Percentiles rank a stretch among this genome's conserved stretches.
These are phyloP conservation scores for Hymenochirus boettgeri DNA, from an alignment of 2,113 vertebrate species.

Conservation along the genomic window DNA sequence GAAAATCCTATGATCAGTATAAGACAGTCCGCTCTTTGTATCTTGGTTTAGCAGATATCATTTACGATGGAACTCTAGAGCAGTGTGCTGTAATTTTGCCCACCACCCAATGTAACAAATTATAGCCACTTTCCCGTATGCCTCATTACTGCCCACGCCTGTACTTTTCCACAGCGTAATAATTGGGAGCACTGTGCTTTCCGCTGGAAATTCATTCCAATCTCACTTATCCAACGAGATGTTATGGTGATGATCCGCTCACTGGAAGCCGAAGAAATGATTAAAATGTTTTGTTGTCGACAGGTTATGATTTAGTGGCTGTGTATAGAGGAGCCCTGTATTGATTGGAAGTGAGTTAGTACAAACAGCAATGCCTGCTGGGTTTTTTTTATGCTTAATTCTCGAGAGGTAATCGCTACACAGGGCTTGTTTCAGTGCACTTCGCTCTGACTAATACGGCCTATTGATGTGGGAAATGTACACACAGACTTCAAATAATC, in stretches of 20 bases:
- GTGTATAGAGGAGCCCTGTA: constrained; percentile 4
- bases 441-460: not conserved
- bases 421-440: not conserved
- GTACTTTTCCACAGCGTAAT: constrained; percentile 22
- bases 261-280: constrained; percentile 5
- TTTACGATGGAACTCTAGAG: not conserved
- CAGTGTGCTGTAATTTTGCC: constrained; percentile 9
- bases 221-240: constrained; percentile 18
- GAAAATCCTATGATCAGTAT: too few species aligned
- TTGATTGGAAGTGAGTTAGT: constrained; percentile 21
- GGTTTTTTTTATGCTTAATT: not conserved
- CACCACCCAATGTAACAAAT: not conserved
- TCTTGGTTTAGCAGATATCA: too few species aligned
- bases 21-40: too few species aligned
- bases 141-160: constrained; percentile 23
- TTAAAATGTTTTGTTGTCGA: constrained; percentile 26
- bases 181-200: constrained; percentile 21
- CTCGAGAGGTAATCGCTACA: not conserved
- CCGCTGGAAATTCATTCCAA: constrained; percentile 28
- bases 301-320: constrained; percentile 25
- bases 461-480: not conserved
- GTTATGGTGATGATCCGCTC: constrained; percentile 19
- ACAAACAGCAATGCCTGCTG: constrained; percentile 1
- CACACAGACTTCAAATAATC: not conserved
- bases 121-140: not conserved